Percentiles rank a stretch among this genome's conserved stretches.
Conservation (phyloP, 2,888 invertebrate genomes). For the Anaspis maculata region DNA sequence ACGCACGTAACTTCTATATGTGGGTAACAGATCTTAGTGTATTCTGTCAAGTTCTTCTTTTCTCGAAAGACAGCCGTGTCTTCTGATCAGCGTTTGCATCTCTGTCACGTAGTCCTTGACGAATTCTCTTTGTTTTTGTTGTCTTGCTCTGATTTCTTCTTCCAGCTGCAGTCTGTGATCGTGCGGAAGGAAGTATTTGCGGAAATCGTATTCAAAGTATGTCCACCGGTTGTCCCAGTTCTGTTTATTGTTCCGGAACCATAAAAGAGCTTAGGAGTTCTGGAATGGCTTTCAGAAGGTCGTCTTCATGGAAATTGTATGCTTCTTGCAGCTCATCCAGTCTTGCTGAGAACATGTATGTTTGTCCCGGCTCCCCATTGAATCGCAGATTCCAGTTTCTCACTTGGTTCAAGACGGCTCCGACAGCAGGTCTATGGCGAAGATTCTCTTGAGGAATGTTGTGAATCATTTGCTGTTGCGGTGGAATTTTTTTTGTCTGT, state of each 20-base stretch:
- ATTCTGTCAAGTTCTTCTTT: no score
- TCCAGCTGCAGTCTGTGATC: neutral
- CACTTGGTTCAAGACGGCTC: neutral
- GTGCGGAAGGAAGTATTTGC: neutral
- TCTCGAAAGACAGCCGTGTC: neutral
- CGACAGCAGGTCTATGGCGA: no score
- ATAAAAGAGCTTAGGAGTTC: neutral
- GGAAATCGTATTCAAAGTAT: neutral
- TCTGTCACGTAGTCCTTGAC: neutral
- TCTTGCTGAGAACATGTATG: neutral
- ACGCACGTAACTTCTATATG: no score
- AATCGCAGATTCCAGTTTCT: neutral
- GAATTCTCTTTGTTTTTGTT: neutral
- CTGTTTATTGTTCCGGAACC: neutral
- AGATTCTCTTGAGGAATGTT: no score
- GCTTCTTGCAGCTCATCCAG: neutral
- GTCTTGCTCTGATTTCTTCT: neutral
- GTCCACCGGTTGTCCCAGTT: neutral
- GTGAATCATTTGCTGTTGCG: no score
- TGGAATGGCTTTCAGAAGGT: neutral
- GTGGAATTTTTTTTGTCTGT: no score
- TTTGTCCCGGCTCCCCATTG: neutral
- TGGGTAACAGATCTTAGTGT: no score
- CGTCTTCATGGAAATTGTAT: neutral
- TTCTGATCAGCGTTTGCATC: neutral